Evolutionary conservation across 1,140 invertebrate species (phyloP).

Genomic region (Coptotermes formosanus): DNA sequence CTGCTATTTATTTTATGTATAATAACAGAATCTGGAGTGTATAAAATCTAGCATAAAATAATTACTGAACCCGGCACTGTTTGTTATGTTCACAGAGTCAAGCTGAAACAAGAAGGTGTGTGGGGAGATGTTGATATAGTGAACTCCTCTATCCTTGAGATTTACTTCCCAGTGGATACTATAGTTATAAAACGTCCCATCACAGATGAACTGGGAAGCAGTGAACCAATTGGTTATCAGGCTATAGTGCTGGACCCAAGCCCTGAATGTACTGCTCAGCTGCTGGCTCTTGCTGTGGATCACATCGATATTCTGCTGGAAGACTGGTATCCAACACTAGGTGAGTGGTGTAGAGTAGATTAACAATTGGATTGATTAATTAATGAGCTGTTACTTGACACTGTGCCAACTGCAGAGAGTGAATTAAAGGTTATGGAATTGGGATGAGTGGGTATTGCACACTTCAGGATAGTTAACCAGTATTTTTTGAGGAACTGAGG

Average conservation of each 20-base stretch:
- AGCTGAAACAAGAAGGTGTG: conserved; percentile 73
- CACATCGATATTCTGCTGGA: conserved; percentile 96
- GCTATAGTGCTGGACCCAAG: conserved; percentile 71
- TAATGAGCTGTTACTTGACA: too few species aligned
- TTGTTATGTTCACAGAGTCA: conserved; percentile 54
- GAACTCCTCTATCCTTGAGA: conserved; percentile 82
- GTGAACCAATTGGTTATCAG: conserved; percentile 61
- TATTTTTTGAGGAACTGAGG: too few species aligned
- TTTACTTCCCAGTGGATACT: conserved; percentile 77
- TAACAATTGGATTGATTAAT: neutral
- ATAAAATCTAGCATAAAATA: neutral
- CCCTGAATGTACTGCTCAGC: conserved; percentile 75
- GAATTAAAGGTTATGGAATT: too few species aligned
- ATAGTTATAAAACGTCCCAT: conserved; percentile 67
- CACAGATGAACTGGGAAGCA: conserved; percentile 48
- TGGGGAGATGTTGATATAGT: conserved; percentile 84
- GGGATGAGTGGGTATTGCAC: too few species aligned
- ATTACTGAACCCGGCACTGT: neutral
- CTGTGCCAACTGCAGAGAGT: too few species aligned
- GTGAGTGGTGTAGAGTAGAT: conserved; percentile 31
- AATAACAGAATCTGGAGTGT: too few species aligned
- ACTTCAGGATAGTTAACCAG: too few species aligned
- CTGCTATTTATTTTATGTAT: too few species aligned
- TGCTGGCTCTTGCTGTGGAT: conserved; percentile 90
- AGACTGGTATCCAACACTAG: conserved; percentile 96